Evolutionary conservation across 2,888 invertebrate species (phyloP).

Genomic region (Argyresthia albistria): DNA sequence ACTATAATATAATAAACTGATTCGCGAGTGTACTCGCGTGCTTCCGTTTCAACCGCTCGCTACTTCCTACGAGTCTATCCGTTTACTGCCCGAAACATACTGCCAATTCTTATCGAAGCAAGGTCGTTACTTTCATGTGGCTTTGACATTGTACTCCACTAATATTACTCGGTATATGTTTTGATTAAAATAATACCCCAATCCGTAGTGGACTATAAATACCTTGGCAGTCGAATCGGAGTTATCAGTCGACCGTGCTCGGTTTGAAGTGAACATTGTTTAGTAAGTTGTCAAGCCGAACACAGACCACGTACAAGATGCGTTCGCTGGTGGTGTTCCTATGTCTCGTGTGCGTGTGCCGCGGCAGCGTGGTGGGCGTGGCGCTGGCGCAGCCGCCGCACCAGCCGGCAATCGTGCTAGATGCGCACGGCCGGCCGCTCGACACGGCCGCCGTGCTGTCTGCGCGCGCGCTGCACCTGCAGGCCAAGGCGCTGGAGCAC

Average conservation of each 20-base stretch:
- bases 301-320: constrained; percentile 54
- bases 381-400: constrained; percentile 44
- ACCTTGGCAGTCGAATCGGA: constrained; percentile 23
- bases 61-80: too few species aligned
- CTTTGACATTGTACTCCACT: constrained; percentile 3
- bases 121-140: constrained; percentile 2
- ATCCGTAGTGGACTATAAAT: constrained; percentile 33
- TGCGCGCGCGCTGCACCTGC: constrained; percentile 44
- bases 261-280: constrained; percentile 46
- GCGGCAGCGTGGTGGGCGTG: constrained; percentile 43
- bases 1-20: too few species aligned
- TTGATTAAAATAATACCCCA: constrained; percentile 2
- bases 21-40: too few species aligned
- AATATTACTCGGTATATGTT: background rate
- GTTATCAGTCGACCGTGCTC: constrained; percentile 38
- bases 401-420: constrained; percentile 57
- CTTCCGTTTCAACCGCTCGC: too few species aligned
- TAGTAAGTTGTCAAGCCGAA: constrained; percentile 17
- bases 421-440: constrained; percentile 40
- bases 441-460: constrained; percentile 30
- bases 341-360: constrained; percentile 28
- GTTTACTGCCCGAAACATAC: background rate
- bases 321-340: constrained; percentile 57
- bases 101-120: background rate
- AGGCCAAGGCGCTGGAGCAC: constrained; percentile 59